Base-by-base conservation (phyloP, 2,113 vertebrate species). In the Drymodes brunneopygia region DNA sequence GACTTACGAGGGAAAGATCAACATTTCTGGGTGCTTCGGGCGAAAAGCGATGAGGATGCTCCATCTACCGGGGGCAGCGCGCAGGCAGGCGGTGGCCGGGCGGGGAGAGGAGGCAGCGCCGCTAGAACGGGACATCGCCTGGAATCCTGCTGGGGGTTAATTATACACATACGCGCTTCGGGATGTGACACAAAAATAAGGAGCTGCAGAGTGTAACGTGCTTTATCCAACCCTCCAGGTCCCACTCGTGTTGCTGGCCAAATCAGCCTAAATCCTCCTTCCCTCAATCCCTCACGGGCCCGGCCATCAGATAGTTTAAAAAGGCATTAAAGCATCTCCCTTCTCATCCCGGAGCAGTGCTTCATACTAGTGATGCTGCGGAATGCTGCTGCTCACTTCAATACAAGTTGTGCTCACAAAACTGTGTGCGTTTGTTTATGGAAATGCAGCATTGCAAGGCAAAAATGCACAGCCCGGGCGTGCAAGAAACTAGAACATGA, bases 21-120 rank as follows among this genome's bases (percentile, higher is more conserved):
- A 9, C 61, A 6, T 42, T 80, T 17, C 42, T 44, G 29, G 57
- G 47, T 19, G 58, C 65, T 81, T 2, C 8, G 35, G 50, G 58
- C 79, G 86, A 95, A 97, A 97, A 94, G 90, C 96, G 94, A 97
- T 93, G 91, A 96, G 90, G 93, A 97, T 97, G 86, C 95, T 97
- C 96, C 97, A 97, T 95, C 95, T 97, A 86, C 96, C 94, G 97
- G 95, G 97, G 64, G 96, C 67, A 89, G 77, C 15, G 86, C n/a
- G 96, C 80, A 94, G 92, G 48, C 47, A 36, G 81, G 57, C 45
- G 21, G 71, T 13, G 36, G 42, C 24, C 20, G 22, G 38, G 40
- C 13, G 13, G 60, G 45, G 15, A 48, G 19, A 3, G 36, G 33
- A 28, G 53, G 47, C 47, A 33, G 42, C 16, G 35, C 24, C 35